Evolutionary conservation across 2,888 invertebrate species (phyloP), one percentile per base, ranked within the genome.

Genomic region (Hofmannophila pseudospretella): DNA sequence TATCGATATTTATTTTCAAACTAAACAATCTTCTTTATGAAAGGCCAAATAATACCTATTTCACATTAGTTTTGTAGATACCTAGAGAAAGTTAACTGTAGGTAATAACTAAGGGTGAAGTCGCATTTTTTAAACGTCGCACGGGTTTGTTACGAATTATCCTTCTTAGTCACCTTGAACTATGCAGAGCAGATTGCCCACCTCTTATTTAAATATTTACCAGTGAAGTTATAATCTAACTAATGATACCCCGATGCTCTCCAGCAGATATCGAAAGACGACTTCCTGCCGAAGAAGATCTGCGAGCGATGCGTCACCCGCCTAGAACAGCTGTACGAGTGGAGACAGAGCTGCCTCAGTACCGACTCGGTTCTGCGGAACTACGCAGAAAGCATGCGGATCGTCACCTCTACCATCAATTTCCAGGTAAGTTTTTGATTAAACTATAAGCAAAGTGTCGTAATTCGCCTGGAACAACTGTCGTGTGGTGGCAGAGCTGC

Each of bases 221-320:
- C n/a, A n/a, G n/a, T n/a, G n/a, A n/a, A n/a, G n/a, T n/a, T n/a
- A n/a, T n/a, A n/a, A n/a, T n/a, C n/a, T n/a, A n/a, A n/a, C 23
- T 23, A 23, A 23, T 23, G 1, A n/a, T 23, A 23, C n/a, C n/a
- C n/a, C 10, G 7, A 32, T 11, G n/a, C 4, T 13, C 53, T 69
- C 57, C 76, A 84, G 81, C 85, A 92, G 91, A 90, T 92, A 69
- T 89, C 90, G 58, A 92, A 92, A 72, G 92, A 92, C 67, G 92
- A 92, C 75, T 90, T 88, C 59, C 73, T 92, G 51, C 91, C 92
- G 36, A 91, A 92, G 80, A 91, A 91, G 77, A 91, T 92, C 61
- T 92, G 92, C 68, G 91, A 91, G 72, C 84, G 89, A 36, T 92
- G 92, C 67, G 79, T 91, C 48, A 88, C 89, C 32, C 86, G 90